Evolutionary conservation across 2,797 vertebrate species (phyloP).

Genomic region (Bufotes viridis): DNA sequence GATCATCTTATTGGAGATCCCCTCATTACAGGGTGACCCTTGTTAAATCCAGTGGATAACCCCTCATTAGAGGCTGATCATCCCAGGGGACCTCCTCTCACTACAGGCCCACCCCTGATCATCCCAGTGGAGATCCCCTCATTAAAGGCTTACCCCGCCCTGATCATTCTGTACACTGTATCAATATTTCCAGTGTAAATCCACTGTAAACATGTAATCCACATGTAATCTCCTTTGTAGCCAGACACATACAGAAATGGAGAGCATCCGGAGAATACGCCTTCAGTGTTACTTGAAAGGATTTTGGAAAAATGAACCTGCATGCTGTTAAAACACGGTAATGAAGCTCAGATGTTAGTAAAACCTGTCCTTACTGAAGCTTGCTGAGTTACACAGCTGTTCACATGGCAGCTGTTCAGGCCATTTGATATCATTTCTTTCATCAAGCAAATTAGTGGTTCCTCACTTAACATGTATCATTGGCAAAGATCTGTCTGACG

Average conservation of each 20-base stretch:
- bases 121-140: not conserved
- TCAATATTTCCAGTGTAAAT: not conserved
- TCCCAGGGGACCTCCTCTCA: too few relatives aligned
- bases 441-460: slow-evolving; percentile 59
- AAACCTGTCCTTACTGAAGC: slow-evolving; percentile 47
- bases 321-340: slow-evolving; percentile 1
- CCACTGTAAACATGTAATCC: not conserved
- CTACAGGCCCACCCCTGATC: not conserved
- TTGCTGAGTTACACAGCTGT: slow-evolving; percentile 55
- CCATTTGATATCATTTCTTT: slow-evolving; percentile 58
- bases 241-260: not conserved
- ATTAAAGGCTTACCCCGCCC: not conserved
- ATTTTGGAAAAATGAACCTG: slow-evolving; percentile 33
- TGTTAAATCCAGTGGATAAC: too few relatives aligned
- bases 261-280: not conserved
- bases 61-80: too few relatives aligned
- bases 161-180: not conserved
- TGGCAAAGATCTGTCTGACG: slow-evolving; percentile 31
- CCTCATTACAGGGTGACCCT: too few relatives aligned
- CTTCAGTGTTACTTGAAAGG: slow-evolving; percentile 10
- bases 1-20: too few relatives aligned
- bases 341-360: slow-evolving; percentile 49
- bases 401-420: slow-evolving; percentile 46
- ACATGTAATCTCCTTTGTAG: not conserved
- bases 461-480: slow-evolving; percentile 49